A percentile compares a stretch with the other conserved stretches of the same genome.
Conservation (phyloP, 2,797 vertebrate genomes). For the Orestias chungarensis region DNA sequence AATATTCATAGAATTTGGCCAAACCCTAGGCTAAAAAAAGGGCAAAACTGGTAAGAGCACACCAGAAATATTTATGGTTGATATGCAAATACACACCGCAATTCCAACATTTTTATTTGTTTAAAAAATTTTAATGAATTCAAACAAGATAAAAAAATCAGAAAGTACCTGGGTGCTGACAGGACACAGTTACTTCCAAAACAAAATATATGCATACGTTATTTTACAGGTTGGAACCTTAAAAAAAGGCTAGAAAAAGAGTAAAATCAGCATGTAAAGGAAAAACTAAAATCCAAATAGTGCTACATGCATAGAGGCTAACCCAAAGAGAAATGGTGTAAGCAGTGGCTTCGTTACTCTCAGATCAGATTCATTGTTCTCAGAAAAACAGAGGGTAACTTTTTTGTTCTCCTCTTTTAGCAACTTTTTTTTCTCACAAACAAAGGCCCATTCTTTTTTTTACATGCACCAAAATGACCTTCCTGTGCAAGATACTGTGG, state of each 20-base stretch:
- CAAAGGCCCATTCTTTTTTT: background rate
- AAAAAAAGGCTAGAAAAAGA: background rate
- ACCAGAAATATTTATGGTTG: background rate
- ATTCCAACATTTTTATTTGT: background rate
- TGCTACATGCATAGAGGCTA: background rate
- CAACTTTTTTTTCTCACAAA: background rate
- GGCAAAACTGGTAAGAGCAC: background rate
- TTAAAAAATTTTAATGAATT: background rate
- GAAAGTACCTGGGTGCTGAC: background rate
- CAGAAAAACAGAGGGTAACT: background rate
- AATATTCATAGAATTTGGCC: background rate
- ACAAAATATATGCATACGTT: background rate
- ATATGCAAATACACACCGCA: background rate
- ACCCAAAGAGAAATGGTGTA: background rate
- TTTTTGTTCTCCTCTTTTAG: background rate
- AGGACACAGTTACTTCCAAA: background rate
- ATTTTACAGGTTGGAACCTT: background rate
- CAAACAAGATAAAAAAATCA: background rate
- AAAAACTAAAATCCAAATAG: background rate
- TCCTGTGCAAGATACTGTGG: background rate
- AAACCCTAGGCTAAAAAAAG: background rate
- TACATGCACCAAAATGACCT: background rate
- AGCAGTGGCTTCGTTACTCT: background rate
- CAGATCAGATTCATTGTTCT: background rate
- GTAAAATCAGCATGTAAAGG: background rate